phyloP scores from a whole-genome alignment of 2,113 vertebrate species.

The Ictidomys tridecemlineatus region DNA sequence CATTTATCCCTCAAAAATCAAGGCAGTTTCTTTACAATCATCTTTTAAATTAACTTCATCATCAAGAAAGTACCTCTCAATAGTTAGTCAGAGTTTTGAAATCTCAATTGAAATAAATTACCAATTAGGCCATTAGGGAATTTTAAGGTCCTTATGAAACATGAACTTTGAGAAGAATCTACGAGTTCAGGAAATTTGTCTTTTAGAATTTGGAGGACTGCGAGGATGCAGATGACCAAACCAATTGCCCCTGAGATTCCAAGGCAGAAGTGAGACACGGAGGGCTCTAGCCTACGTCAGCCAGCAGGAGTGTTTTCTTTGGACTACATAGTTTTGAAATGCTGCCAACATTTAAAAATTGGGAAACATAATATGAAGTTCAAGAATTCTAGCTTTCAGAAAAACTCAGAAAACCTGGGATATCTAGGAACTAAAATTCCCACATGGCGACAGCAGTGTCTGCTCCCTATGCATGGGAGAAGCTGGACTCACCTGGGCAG shows the following conservation, averaged over 20 bases:
- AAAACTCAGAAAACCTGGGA: slow-evolving; percentile 10
- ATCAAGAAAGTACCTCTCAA: not conserved
- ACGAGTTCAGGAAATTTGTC: not conserved
- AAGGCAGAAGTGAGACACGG: not conserved
- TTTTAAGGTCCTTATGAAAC: slow-evolving; percentile 27
- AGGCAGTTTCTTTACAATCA: not conserved
- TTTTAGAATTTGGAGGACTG: not conserved
- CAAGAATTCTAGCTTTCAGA: slow-evolving; percentile 40
- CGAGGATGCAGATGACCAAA: not conserved
- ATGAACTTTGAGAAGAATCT: not conserved
- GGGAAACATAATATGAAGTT: not conserved
- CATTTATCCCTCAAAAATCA: not conserved
- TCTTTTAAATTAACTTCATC: not conserved
- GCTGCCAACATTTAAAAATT: slow-evolving; percentile 40
- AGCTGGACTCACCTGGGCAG: not conserved
- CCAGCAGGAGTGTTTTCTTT: not conserved
- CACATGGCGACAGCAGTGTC: not conserved
- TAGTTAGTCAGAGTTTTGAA: not conserved
- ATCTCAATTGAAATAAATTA: not conserved
- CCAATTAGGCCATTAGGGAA: not conserved
- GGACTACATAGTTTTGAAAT: slow-evolving; percentile 3
- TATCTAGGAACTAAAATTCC: not conserved
- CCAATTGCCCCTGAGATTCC: not conserved
- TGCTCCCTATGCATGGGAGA: not conserved
- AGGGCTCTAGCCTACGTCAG: not conserved